Evolutionary conservation across 2,888 invertebrate species (phyloP), one percentile per base, ranked within the genome.

Genomic region (Bembecia ichneumoniformis): DNA sequence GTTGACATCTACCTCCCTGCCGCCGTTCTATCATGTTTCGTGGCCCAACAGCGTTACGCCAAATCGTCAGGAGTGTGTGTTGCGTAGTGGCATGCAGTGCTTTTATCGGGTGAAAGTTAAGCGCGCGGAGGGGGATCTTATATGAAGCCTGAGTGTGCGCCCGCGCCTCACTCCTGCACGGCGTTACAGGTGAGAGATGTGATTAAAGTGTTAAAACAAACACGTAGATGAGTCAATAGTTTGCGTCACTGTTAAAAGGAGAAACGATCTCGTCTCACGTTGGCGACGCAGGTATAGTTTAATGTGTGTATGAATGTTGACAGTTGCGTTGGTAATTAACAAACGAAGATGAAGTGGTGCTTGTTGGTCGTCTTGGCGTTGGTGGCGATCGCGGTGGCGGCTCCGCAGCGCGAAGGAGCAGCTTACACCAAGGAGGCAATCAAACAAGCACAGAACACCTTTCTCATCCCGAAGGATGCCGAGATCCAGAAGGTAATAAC

Each of bases 341-440:
- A 13, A 40, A 44, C 59, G 68, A 46, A 47, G 57, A 84, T 84
- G 86, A 77, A 80, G 64, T 68, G 71, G 51, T 67, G 81, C 54
- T 71, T 84, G 58, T 63, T 81, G 58, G 78, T 77, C 65, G 54
- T 87, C 55, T 60, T 89, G 62, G 77, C 83, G 56, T 60, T 88
- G 57, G 79, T 89, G 62, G 88, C 88, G 51, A 68, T 82, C 44
- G 88, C 74, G 47, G 67, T 78, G 11, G 91, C 91, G 14, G 89
- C 87, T 49, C 93, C 93, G 3, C 91, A 91, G 71, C 91, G 94
- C 60, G 95, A 95, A 71, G 96, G 96, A 0, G 92, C 93, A 45
- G 91, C 92, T 52, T 95, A 94, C 84, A 92, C 94, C 65, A 93
- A 93, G 68, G 95, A 96, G 72, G 96, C 95, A 48, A 95, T 96